Percentiles rank a stretch among this genome's conserved stretches.
These are phyloP conservation scores for Patiria pectinifera DNA, from an alignment of 53 echinoderm and acorn worm species.

Conservation along the genomic window DNA sequence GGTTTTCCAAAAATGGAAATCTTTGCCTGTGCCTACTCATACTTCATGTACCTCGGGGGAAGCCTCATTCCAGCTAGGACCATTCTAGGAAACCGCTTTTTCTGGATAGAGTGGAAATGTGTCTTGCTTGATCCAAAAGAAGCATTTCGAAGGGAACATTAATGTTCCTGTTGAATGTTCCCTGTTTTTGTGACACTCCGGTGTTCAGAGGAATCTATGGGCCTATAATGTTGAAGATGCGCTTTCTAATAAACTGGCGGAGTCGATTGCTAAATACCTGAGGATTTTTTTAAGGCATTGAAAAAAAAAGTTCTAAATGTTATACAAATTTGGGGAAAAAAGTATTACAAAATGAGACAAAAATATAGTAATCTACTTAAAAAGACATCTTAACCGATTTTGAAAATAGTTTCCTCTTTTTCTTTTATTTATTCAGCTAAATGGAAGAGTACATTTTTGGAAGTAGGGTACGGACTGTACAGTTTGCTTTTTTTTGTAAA, in stretches of 20 bases:
- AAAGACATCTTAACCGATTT: conserved; percentile 25
- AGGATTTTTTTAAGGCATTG: background rate
- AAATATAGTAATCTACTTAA: background rate
- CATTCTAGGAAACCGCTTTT: too few species aligned
- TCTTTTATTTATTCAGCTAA: conserved; percentile 53
- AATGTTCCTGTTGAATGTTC: too few species aligned
- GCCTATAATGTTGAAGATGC: background rate
- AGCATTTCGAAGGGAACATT: too few species aligned
- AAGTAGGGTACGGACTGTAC: conserved; percentile 23
- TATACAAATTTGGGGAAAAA: conserved; percentile 19
- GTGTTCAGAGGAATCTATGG: background rate
- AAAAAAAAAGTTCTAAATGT: background rate
- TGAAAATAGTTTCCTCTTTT: conserved; percentile 37
- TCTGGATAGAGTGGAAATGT: too few species aligned
- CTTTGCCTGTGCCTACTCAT: too few species aligned
- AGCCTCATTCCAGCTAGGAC: too few species aligned
- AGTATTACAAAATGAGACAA: background rate
- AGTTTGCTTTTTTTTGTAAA: conserved; percentile 43
- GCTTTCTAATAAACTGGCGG: background rate
- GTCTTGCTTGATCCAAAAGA: too few species aligned
- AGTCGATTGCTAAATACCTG: background rate
- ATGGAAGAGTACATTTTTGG: conserved; percentile 22
- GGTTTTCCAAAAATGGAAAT: too few species aligned
- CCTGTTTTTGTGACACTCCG: too few species aligned
- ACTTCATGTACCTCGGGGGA: too few species aligned